Conservation (phyloP, 2,113 vertebrate species). For the Gambusia holbrooki region DNA sequence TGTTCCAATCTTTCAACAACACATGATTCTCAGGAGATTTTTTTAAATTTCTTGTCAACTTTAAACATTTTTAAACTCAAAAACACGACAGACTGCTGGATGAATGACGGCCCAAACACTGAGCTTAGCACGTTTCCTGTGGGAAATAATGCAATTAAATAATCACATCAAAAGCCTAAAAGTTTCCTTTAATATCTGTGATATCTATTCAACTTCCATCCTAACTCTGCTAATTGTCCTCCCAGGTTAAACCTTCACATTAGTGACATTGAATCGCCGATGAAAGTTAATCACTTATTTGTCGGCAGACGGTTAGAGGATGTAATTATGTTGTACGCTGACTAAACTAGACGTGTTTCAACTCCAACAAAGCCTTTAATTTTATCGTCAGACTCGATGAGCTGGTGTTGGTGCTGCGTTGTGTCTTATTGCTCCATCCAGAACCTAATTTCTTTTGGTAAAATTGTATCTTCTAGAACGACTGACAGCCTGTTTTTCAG, state of each 20-base stretch:
- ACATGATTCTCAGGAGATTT: no score
- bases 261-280: background rate
- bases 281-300: constrained; percentile 38
- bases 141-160: background rate
- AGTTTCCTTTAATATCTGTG: background rate
- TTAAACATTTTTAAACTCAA: no score
- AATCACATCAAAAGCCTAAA: background rate
- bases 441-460: constrained; percentile 7
- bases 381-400: constrained; percentile 13
- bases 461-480: background rate
- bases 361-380: constrained; percentile 21
- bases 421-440: constrained; percentile 2
- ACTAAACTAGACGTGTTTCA: constrained; percentile 8
- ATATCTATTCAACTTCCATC: constrained; percentile 7
- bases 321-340: constrained; percentile 41
- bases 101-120: no score
- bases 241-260: constrained; percentile 21
- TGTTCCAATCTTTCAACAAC: no score
- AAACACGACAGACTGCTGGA: no score
- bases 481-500: constrained; percentile 9
- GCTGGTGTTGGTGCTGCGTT: constrained; percentile 2
- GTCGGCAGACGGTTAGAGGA: constrained; percentile 10
- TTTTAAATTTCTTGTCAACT: no score
- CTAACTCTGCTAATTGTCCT: constrained; percentile 2
- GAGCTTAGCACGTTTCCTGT: no score